phyloP scores from a whole-genome alignment of 2,113 vertebrate genomes.

The Petromus typicus region DNA sequence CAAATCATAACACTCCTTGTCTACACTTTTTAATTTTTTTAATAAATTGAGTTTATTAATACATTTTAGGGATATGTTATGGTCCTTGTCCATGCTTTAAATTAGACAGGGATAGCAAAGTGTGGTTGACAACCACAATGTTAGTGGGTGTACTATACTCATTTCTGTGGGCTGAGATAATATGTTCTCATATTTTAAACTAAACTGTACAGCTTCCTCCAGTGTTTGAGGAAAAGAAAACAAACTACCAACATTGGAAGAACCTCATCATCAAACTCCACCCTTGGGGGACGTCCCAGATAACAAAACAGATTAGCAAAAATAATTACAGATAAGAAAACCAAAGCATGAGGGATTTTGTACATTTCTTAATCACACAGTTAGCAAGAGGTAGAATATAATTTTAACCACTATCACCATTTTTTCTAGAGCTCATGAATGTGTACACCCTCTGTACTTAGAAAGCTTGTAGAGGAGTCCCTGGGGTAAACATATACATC shows the following conservation, averaged over 20 bases:
- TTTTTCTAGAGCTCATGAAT: background rate
- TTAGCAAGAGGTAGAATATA: background rate
- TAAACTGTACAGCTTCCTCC: background rate
- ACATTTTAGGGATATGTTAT: no score
- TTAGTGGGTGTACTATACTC: background rate
- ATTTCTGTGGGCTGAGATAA: conserved; percentile 13
- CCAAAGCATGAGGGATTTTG: background rate
- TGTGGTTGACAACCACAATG: background rate
- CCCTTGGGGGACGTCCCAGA: background rate
- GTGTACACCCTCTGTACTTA: background rate
- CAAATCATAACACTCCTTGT: background rate
- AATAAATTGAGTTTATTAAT: no score
- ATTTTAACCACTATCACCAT: background rate
- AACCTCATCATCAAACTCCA: background rate
- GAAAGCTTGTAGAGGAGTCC: background rate
- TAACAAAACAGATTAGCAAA: conserved; percentile 12
- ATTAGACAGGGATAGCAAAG: background rate
- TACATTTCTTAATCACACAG: background rate
- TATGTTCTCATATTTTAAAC: background rate
- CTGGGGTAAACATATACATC: background rate
- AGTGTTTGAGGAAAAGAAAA: background rate
- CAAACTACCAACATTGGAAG: background rate
- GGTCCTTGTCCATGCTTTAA: background rate
- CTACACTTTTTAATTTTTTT: background rate
- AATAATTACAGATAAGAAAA: background rate